Base-by-base conservation (phyloP, 2,113 vertebrate genomes). In the Podarcis muralis region DNA sequence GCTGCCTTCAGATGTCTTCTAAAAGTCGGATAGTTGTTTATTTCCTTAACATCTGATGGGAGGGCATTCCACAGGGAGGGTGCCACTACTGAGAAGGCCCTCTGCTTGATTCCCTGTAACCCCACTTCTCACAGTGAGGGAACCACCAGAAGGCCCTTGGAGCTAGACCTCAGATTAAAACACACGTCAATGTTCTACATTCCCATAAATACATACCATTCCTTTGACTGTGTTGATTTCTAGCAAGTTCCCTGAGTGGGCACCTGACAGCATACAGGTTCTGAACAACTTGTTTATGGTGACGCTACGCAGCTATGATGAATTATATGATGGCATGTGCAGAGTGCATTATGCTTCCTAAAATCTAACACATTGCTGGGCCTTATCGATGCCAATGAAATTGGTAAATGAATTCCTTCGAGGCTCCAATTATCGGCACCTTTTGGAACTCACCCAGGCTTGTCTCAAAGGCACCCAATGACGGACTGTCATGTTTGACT, bases 381-480 rank as follows among this genome's bases (percentile, higher is more conserved):
- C 9, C 83, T 32, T 43, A 12, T 57, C 43, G 23, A 22, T 57
- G 23, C 16, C 16, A 32, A 53, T 32, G 6, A 27, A n/a, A 84
- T 68, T n/a, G 18, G 68, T 53, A 69, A 20, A 30, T 83, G 68
- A 11, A 71, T 83, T 71, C 15, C 27, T 20, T 23, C 3, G 7
- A n/a, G 32, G 2, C 37, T 84, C n/a, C 30, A 57, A 5, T 32
- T 72, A 59, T 30, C 16, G 48, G 30, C 77, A 62, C 48, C 48
- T 71, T 22, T 37, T 74, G 32, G 53, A 62, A n/a, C n/a, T 80
- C n/a, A 20, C 66, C 85, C 25, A 87, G 68, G 1, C 86, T 62
- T 59, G 8, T 81, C 66, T 87, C 77, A 87, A 87, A 81, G 86
- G 25, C 86, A 72, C 59, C 77, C 69, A 72, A 81, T 87, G 86